Conservation (phyloP, 2,113 vertebrate species). For the Sinocyclocheilus anshuiensis region DNA sequence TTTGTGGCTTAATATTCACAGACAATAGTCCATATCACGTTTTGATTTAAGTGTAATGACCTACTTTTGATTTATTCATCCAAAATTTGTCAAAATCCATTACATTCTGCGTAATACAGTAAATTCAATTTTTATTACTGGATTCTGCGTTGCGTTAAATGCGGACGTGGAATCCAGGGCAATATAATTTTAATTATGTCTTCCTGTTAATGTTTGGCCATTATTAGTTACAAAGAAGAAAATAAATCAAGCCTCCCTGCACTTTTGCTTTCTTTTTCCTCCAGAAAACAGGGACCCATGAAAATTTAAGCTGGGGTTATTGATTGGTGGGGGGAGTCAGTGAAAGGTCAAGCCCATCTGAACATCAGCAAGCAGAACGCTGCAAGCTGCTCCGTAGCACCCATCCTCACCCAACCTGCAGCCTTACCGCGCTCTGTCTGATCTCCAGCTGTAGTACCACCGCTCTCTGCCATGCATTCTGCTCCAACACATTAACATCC, state of each 20-base stretch:
- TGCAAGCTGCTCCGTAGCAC: background rate
- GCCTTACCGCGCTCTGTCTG: slow-evolving; percentile 30
- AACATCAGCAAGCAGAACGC: slow-evolving; percentile 43
- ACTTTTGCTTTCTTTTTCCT: background rate
- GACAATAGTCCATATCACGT: too few species aligned
- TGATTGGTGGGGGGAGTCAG: slow-evolving; percentile 55
- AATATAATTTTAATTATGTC: background rate
- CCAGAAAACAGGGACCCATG: slow-evolving; percentile 50
- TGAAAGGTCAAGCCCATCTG: slow-evolving; percentile 52
- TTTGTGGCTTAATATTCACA: too few species aligned
- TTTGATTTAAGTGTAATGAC: too few species aligned
- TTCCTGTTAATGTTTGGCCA: background rate
- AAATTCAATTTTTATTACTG: too few species aligned
- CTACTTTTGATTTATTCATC: too few species aligned
- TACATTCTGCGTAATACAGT: too few species aligned
- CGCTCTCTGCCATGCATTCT: slow-evolving; percentile 5
- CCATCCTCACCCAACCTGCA: slow-evolving; percentile 45
- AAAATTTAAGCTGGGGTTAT: slow-evolving; percentile 60
- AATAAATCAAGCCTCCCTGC: slow-evolving; percentile 12
- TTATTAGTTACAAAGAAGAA: background rate
- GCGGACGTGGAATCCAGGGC: too few species aligned
- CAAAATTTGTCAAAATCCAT: too few species aligned
- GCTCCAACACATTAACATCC: slow-evolving; percentile 23
- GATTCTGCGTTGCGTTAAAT: too few species aligned
- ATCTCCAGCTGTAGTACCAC: slow-evolving; percentile 27